phyloP scores from a whole-genome alignment of 2,797 vertebrate species.

The Diglossa cyanea region DNA sequence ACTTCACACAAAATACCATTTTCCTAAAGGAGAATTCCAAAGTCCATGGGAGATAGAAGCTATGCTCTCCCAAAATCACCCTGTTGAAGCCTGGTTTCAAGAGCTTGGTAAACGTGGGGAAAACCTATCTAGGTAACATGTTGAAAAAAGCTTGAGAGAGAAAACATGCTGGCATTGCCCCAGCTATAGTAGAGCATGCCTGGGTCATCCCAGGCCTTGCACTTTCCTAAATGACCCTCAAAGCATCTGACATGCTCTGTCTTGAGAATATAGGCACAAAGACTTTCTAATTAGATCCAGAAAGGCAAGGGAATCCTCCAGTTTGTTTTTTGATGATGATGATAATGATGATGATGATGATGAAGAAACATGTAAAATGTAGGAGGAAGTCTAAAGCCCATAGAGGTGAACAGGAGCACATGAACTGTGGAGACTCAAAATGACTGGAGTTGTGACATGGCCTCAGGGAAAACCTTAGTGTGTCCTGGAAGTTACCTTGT shows the following conservation, averaged over 20 bases:
- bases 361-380: background rate
- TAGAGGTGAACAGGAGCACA: background rate
- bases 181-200: background rate
- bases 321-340: background rate
- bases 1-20: background rate
- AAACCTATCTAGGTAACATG: background rate
- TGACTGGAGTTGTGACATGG: background rate
- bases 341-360: background rate
- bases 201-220: background rate
- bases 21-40: background rate
- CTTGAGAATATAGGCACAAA: background rate
- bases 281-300: background rate
- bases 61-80: background rate
- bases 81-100: background rate
- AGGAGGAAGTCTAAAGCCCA: background rate
- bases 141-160: background rate
- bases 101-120: background rate
- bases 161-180: background rate
- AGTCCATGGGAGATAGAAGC: background rate
- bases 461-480: background rate
- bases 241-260: background rate
- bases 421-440: background rate
- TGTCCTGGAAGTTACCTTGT: background rate
- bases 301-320: background rate
- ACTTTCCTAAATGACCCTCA: background rate